phyloP scores from a whole-genome alignment of 2,797 vertebrate genomes.

The Microchirus variegatus region DNA sequence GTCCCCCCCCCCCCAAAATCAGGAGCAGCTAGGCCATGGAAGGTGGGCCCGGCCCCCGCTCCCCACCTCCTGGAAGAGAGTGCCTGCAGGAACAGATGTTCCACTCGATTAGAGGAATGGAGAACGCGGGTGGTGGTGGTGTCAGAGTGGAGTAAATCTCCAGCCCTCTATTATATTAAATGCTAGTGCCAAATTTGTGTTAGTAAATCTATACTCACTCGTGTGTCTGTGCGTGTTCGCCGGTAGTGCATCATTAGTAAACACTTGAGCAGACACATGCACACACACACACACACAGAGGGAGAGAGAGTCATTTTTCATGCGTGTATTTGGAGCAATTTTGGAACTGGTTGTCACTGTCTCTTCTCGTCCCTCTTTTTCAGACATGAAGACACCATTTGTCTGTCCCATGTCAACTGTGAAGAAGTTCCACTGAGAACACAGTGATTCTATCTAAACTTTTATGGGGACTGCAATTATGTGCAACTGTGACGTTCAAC shows the following conservation, averaged over 20 bases:
- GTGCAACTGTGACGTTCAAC: too few relatives aligned
- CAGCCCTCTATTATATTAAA: conserved; percentile 63
- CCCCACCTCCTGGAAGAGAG: conserved; percentile 49
- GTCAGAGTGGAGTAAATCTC: conserved; percentile 10
- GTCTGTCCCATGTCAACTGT: too few relatives aligned
- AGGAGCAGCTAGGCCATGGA: conserved; percentile 35
- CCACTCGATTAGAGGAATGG: conserved; percentile 32
- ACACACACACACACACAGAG: not conserved
- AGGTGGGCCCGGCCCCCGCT: conserved; percentile 6
- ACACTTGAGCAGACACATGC: not conserved
- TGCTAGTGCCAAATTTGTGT: conserved; percentile 42
- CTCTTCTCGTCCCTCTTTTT: too few relatives aligned
- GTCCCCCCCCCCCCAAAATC: conserved; percentile 48
- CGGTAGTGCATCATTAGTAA: conserved; percentile 7
- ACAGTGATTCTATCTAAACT: too few relatives aligned
- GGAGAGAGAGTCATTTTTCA: too few relatives aligned
- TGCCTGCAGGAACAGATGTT: conserved; percentile 62
- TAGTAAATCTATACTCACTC: conserved; percentile 18
- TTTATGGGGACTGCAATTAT: too few relatives aligned
- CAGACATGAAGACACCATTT: too few relatives aligned
- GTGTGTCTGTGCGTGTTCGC: not conserved
- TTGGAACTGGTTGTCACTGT: too few relatives aligned
- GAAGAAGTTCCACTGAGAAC: too few relatives aligned
- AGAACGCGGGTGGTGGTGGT: conserved; percentile 3
- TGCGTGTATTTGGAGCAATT: too few relatives aligned